Evolutionary conservation across 2,888 invertebrate species (phyloP), one percentile per base, ranked within the genome.

Genomic region (Strigamia crassipes): DNA sequence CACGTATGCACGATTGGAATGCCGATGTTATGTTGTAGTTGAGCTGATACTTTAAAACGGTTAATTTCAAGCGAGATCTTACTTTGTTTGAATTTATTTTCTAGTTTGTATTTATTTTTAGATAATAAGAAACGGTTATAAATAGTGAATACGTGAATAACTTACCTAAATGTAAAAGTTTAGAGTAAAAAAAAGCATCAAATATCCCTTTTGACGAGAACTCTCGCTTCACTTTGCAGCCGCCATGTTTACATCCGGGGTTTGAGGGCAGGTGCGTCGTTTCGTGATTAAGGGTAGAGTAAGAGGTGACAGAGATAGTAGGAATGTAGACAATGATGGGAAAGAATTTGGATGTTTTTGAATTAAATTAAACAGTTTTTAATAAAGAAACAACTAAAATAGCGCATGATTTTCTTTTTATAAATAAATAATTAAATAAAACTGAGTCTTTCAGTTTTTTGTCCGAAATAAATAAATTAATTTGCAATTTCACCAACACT

Each of bases 201-300:
- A 66, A 66, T 66, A 66, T 23, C 61, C 46, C 21, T 66, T 66
- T 66, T 18, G 61, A 23, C 18, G 61, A 66, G 8, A 66, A 66
- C 23, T 66, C 61, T 66, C 61, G 21, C 61, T 66, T 51, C 61
- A 66, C 61, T 66, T 66, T 23, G 61, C 61, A 66, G 21, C 61
- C 61, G 61, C 61, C 61, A 66, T 66, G 61, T 66, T 66, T 66
- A 66, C 61, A 66, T 66, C 61, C 61, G 61, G 61, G 61, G 9
- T 23, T 23, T 66, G 8, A 21, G 21, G 61, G 61, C 61, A 66
- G 61, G 61, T 66, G 61, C 21, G 61, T 66, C 18, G 21, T 66
- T 66, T 66, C 23, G 21, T 66, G 46, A 46, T 46, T 23, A 23
- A 23, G 18, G 61, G 61, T 61, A 61, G n/a, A n/a, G n/a, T n/a